Percentiles rank a stretch among this genome's conserved stretches.
phyloP scores from a whole-genome alignment of 2,797 vertebrate species.

The Anguilla pacifica region DNA sequence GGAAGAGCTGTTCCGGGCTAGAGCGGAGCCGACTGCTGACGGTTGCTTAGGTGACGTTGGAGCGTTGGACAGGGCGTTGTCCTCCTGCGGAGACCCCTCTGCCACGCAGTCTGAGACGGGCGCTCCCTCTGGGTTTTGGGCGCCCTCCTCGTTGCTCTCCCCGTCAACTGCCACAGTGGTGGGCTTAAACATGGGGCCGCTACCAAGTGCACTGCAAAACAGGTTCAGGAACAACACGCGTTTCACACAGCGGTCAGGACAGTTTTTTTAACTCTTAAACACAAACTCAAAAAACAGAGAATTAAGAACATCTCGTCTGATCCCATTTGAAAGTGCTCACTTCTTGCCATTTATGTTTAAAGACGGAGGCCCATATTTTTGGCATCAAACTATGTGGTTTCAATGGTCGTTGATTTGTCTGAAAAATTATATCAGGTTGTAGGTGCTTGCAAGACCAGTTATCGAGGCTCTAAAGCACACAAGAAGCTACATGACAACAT shows the following conservation, averaged over 20 bases:
- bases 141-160: slow-evolving; percentile 78
- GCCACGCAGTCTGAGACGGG: slow-evolving; percentile 53
- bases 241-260: neutral
- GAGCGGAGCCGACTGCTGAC: slow-evolving; percentile 78
- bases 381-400: too few relatives aligned
- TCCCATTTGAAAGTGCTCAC: too few relatives aligned
- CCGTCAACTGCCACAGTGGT: slow-evolving; percentile 93
- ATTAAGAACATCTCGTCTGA: too few relatives aligned
- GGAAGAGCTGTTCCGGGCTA: slow-evolving; percentile 77
- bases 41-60: slow-evolving; percentile 63
- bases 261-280: neutral
- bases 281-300: neutral
- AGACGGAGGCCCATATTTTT: neutral
- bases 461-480: neutral
- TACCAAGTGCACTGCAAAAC: slow-evolving; percentile 85
- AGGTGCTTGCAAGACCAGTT: neutral
- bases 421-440: neutral
- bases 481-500: too few relatives aligned
- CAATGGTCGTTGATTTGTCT: too few relatives aligned
- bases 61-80: slow-evolving; percentile 38
- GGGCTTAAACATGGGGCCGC: slow-evolving; percentile 98
- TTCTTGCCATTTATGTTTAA: neutral
- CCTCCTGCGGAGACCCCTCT: slow-evolving; percentile 61
- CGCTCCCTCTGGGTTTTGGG: slow-evolving; percentile 65
- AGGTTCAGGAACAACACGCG: slow-evolving; percentile 1